Evolutionary conservation across 2,797 vertebrate genomes (phyloP).

Genomic region (Notoglanidium macrostoma): DNA sequence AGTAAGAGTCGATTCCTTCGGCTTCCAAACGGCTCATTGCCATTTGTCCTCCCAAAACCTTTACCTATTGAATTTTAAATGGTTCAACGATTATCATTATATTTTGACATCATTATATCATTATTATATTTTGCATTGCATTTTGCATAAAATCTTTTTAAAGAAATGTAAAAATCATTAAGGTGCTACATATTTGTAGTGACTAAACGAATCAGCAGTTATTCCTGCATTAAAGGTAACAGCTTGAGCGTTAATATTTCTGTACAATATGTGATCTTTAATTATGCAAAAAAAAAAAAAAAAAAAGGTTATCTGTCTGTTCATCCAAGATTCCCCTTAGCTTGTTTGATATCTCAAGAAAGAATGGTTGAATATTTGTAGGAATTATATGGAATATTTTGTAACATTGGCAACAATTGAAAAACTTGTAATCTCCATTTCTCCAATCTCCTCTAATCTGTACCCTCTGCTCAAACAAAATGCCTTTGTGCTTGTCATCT

Average conservation of each 20-base stretch:
- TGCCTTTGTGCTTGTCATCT: not conserved
- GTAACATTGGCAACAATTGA: too few species aligned
- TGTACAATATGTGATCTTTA: not conserved
- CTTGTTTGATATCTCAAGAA: not conserved
- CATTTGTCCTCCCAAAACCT: not conserved
- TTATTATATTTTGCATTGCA: not conserved
- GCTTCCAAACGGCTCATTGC: not conserved
- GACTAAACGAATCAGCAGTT: not conserved
- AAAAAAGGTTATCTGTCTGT: not conserved
- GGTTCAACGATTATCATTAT: not conserved
- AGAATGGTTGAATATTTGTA: not conserved
- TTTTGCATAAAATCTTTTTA: not conserved
- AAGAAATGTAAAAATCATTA: not conserved
- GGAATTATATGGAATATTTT: not conserved
- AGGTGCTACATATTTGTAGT: not conserved
- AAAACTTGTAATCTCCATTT: not conserved
- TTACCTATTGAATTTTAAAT: not conserved
- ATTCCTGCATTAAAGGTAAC: not conserved
- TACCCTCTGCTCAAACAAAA: not conserved
- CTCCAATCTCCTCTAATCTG: not conserved
- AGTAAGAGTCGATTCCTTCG: not conserved
- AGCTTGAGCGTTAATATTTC: not conserved
- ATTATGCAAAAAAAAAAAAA: not conserved
- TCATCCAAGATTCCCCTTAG: not conserved
- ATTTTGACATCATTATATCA: not conserved